Evolutionary conservation across 2,113 vertebrate species (phyloP).

Genomic region (Archilochus colubris): DNA sequence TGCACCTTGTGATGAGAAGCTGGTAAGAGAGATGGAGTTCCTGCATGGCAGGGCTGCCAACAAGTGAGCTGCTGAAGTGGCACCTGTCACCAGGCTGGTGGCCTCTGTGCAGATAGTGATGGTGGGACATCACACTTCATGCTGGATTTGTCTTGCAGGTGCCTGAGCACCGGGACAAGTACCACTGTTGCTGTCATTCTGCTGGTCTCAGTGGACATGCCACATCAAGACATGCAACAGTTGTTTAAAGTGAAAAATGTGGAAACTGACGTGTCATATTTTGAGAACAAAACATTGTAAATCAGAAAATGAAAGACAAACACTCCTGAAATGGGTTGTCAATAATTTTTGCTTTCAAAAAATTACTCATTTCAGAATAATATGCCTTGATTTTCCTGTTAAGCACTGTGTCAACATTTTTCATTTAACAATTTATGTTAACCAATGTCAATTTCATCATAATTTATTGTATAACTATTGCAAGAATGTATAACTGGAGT

Average conservation of each 20-base stretch:
- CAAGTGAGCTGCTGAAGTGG: neutral
- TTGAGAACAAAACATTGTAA: neutral
- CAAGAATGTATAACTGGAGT: neutral
- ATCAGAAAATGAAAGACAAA: neutral
- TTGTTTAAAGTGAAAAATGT: neutral
- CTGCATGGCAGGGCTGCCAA: neutral
- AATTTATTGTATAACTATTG: neutral
- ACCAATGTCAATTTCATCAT: neutral
- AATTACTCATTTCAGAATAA: neutral
- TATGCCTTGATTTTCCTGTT: neutral
- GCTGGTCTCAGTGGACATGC: neutral
- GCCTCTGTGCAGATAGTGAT: neutral
- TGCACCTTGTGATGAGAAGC: neutral
- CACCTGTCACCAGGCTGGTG: neutral
- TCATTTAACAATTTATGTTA: neutral
- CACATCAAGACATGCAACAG: neutral
- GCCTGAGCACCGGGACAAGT: neutral
- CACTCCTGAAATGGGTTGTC: neutral
- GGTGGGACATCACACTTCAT: neutral
- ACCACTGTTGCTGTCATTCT: neutral
- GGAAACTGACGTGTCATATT: neutral
- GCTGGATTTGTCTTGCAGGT: neutral
- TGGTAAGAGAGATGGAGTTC: neutral
- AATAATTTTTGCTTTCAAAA: neutral
- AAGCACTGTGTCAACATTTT: neutral